Base-by-base conservation (phyloP, 2,113 vertebrate genomes). In the Cyprinodon brontotheroides region DNA sequence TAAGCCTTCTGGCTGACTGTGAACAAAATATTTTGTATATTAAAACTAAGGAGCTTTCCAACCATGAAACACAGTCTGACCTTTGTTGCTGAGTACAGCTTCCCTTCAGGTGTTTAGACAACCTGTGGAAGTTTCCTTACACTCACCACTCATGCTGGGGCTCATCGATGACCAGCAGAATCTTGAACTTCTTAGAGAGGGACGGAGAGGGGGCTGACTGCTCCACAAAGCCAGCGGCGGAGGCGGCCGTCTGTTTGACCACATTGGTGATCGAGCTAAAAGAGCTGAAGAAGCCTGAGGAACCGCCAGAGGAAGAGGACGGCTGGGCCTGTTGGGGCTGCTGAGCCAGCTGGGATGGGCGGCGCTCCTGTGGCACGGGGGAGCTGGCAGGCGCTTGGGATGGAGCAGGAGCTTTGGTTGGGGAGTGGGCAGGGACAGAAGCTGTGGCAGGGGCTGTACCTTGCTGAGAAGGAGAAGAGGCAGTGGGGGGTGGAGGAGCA, bases 121-220 rank as follows among this genome's bases (percentile, higher is more conserved):
- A 36, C 20, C 40, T 14, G 38, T 57, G 48, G 50, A 20, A 57
- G 20, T 72, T 92, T 67, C 37, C 62, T 11, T 43, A 45, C 29
- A 84, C 96, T 94, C 92, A 99, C 97, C 97, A 99, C 91, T 98
- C 97, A 50, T 96, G 94, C 82, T 97, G 96, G 1, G 96, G 95
- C 85, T 97, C 97, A 71, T 98, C 97, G 61, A 99, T 94, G 79
- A 98, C 94, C 94, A 98, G 92, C 53, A 99, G 96, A 91, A 97
- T 87, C 94, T 97, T 97, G 93, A 97, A 96, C 94, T 94, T 97
- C 93, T 91, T 95, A 75, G 92, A 90, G 29, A 89, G 84, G 43
- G 88, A 86, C 72, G 89, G 72, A 47, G 77, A 80, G 72, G 88
- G 72, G 83, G 85, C 65, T 17, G 95, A 93, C 75, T 85, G 97